A percentile compares a stretch with the other conserved stretches of the same genome.
Evolutionary conservation across 1,140 invertebrate species (phyloP).

Genomic region (Drosophila virilis): DNA sequence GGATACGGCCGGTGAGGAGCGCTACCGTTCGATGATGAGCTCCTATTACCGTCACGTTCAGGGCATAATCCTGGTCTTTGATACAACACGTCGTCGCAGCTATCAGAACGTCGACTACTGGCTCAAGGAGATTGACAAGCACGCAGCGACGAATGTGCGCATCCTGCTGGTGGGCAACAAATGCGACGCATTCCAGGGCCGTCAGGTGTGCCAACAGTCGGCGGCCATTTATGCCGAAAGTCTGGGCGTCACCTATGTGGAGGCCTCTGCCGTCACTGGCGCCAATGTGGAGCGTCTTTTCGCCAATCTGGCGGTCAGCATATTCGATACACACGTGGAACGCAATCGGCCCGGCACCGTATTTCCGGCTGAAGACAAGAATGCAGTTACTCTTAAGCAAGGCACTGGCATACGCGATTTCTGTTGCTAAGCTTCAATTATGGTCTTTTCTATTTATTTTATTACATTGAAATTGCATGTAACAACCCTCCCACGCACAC

Average conservation of each 20-base stretch:
- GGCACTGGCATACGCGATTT: background rate
- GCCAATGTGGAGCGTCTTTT: constrained; percentile 45
- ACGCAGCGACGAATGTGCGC: background rate
- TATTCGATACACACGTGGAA: constrained; percentile 11
- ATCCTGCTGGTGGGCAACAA: constrained; percentile 55
- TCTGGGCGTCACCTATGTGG: background rate
- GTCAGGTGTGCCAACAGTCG: constrained; percentile 28
- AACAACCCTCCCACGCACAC: background rate
- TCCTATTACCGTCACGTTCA: constrained; percentile 35
- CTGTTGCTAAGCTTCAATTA: constrained; percentile 22
- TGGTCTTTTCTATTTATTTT: background rate
- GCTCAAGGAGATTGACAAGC: constrained; percentile 32
- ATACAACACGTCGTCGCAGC: constrained; percentile 24
- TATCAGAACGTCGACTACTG: constrained; percentile 26
- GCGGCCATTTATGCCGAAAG: constrained; percentile 17
- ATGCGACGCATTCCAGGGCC: constrained; percentile 28
- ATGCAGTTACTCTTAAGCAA: background rate
- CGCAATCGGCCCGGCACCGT: background rate
- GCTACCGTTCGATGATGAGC: constrained; percentile 26
- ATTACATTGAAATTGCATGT: background rate
- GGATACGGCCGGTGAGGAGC: constrained; percentile 57
- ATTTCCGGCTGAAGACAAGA: background rate
- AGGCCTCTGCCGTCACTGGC: background rate
- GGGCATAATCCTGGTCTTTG: constrained; percentile 52
- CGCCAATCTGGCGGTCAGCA: constrained; percentile 5